Evolutionary conservation across 2,113 vertebrate genomes (phyloP).

Genomic region (Dissostichus mawsoni): DNA sequence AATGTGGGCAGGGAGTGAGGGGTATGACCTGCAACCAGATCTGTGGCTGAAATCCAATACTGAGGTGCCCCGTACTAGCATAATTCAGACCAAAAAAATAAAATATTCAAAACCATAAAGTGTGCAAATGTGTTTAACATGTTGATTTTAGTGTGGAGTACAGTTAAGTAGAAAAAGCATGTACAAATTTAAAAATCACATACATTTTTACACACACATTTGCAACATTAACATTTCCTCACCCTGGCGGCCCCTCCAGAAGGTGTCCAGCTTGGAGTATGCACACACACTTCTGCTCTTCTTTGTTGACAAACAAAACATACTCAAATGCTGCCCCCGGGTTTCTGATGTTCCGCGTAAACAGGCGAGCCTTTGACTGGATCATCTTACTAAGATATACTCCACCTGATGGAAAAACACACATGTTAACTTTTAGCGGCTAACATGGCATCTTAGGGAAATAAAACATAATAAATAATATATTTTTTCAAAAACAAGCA

Average conservation of each 20-base stretch:
- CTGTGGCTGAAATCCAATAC: neutral
- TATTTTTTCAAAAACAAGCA: neutral
- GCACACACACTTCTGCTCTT: slow-evolving; percentile 81
- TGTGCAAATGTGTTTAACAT: neutral
- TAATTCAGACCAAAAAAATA: neutral
- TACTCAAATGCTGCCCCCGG: slow-evolving; percentile 88
- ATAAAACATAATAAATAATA: neutral
- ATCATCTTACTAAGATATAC: slow-evolving; percentile 73
- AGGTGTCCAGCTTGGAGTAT: slow-evolving; percentile 88
- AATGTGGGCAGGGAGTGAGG: neutral
- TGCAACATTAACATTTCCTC: slow-evolving; percentile 48
- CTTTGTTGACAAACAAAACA: slow-evolving; percentile 83
- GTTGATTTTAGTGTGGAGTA: neutral
- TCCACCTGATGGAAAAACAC: slow-evolving; percentile 66
- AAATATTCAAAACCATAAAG: neutral
- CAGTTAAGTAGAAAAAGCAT: neutral
- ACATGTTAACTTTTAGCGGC: slow-evolving; percentile 19
- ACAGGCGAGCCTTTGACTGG: slow-evolving; percentile 83
- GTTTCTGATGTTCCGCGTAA: slow-evolving; percentile 80
- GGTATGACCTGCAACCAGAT: neutral
- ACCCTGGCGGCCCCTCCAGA: slow-evolving; percentile 89
- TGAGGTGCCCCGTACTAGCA: neutral
- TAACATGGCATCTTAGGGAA: neutral
- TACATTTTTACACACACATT: neutral
- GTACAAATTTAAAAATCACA: slow-evolving; percentile 1